These are phyloP conservation scores for Hemaris fuciformis DNA, from an alignment of 2,888 invertebrate species.

Conservation along the genomic window DNA sequence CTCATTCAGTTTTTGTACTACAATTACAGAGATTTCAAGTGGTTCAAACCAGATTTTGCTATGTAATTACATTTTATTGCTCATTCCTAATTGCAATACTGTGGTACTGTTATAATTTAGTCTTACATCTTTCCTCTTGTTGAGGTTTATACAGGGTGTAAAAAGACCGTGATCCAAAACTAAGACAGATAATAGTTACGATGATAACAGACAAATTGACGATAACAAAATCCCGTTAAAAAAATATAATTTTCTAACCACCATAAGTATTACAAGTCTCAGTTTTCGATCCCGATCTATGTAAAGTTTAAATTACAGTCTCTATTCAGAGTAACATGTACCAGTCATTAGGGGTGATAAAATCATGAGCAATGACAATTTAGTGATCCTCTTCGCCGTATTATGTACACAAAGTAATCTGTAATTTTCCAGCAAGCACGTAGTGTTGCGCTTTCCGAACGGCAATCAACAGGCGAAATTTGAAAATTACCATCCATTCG, in stretches of 20 bases:
- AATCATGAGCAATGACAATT: not conserved
- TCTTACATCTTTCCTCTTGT: not conserved
- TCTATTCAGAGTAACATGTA: not conserved
- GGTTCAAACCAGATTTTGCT: not conserved
- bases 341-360: not conserved
- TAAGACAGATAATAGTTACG: too few species aligned
- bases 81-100: not conserved
- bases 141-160: too few species aligned
- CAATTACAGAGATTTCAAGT: constrained; percentile 4
- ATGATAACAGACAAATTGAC: too few species aligned
- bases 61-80: not conserved
- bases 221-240: too few species aligned
- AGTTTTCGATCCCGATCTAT: too few species aligned
- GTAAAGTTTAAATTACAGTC: too few species aligned
- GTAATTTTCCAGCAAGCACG: constrained; percentile 41
- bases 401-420: constrained; percentile 38
- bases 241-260: too few species aligned
- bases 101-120: not conserved
- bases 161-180: too few species aligned
- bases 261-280: too few species aligned
- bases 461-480: constrained; percentile 76
- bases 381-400: not conserved
- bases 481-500: constrained; percentile 73
- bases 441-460: constrained; percentile 39
- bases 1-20: constrained; percentile 2